These are phyloP conservation scores for Gastracanthus pulcherrimus DNA, from an alignment of 2,888 invertebrate genomes.

Conservation along the genomic window DNA sequence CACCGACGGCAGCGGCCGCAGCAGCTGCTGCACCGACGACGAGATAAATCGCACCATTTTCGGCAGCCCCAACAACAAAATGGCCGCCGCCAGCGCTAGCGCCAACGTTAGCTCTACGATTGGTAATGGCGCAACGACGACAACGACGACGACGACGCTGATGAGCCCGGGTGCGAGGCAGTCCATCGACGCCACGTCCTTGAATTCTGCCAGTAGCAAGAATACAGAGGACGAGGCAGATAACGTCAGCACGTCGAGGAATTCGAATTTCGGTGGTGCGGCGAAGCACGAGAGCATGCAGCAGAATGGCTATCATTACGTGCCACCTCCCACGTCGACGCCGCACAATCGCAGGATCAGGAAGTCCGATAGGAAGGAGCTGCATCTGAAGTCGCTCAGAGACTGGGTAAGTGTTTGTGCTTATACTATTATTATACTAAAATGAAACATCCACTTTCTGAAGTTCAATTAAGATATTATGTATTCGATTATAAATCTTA, in stretches of 20 bases:
- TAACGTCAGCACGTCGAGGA: not conserved
- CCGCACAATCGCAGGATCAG: slow-evolving; percentile 60
- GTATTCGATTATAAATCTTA: too few species aligned
- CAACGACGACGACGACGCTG: slow-evolving; percentile 60
- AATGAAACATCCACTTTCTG: too few species aligned
- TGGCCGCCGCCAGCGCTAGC: slow-evolving; percentile 57
- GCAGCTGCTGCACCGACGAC: slow-evolving; percentile 55
- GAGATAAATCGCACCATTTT: slow-evolving; percentile 41
- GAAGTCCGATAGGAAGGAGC: slow-evolving; percentile 61
- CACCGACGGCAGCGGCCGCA: slow-evolving; percentile 59
- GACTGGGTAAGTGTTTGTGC: slow-evolving; percentile 53
- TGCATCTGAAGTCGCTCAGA: slow-evolving; percentile 45
- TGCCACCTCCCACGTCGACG: slow-evolving; percentile 56
- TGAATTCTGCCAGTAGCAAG: slow-evolving; percentile 71
- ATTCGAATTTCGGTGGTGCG: not conserved
- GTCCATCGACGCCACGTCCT: slow-evolving; percentile 71
- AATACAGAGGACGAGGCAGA: slow-evolving; percentile 70
- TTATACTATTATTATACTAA: too few species aligned
- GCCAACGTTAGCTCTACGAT: not conserved
- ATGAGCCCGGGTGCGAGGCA: slow-evolving; percentile 66
- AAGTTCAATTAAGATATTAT: too few species aligned
- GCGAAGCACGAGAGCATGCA: not conserved
- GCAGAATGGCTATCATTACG: slow-evolving; percentile 16
- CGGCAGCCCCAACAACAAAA: slow-evolving; percentile 61
- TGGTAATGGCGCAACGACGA: not conserved